Base-by-base conservation (phyloP, 2,888 invertebrate genomes). In the Coelopa pilipes region DNA sequence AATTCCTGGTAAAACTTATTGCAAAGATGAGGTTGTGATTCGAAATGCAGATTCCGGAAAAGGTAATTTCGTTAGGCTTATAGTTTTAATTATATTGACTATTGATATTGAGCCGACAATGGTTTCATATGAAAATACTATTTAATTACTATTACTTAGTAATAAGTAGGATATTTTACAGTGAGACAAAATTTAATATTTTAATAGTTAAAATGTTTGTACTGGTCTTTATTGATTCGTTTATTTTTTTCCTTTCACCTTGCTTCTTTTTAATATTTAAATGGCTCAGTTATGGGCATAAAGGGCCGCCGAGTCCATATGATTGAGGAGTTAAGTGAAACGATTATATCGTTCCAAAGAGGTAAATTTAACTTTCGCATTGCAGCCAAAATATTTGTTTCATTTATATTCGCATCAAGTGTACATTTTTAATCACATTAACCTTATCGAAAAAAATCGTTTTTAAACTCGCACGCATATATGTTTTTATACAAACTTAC, bases 301-400 rank as follows among this genome's bases (percentile, higher is more conserved):
- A 97, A 97, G 91, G 98, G 98, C 88, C 92, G 97, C 87, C 92
- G 98, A 89, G 97, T 98, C 89, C 97, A 97, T 91, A 96, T 97
- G 94, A 98, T 98, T 89, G 98, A 98, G 91, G 97, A 97, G 90
- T 93, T 98, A 90, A 97, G 96, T 90, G 96, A 97, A 90, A 97
- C 97, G 88, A 96, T 98, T 89, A 97, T 98, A 91, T 97, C 97
- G 89, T 98, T 98, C 92, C 97, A 98, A 92, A 93, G 97, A 96
- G 97, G 97, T 97, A 96, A 92, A 60, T 71, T 63, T 13, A 45
- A 50, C 10, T 47, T 15, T 15, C 49, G 66, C 13, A 4, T 66
- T 21, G 15, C 24, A 60, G 12, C 13, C 45, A 46, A 60, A n/a
- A 17, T 55, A 0, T 17, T 21, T 62, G 21, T 49, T 70, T 19